These are phyloP conservation scores for Stomatorhinus walkeri DNA, from an alignment of 2,797 vertebrate genomes.

Conservation along the genomic window DNA sequence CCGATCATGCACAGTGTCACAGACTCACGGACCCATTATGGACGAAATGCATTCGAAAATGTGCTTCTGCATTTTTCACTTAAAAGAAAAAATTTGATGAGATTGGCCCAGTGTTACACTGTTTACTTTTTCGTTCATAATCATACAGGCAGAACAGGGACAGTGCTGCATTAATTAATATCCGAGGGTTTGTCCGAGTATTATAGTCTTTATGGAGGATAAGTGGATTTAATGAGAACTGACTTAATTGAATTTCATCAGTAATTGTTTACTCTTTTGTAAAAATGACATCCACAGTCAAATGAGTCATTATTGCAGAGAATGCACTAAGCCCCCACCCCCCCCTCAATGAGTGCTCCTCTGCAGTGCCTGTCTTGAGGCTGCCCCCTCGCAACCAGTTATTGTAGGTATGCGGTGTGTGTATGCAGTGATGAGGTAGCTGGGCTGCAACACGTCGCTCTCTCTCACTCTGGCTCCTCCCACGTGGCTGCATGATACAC, in stretches of 20 bases:
- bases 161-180: neutral
- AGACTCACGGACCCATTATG: neutral
- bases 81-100: neutral
- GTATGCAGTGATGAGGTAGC: constrained; percentile 35
- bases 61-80: neutral
- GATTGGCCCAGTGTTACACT: neutral
- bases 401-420: constrained; percentile 13
- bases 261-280: neutral
- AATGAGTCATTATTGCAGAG: neutral
- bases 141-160: neutral
- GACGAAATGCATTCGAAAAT: neutral
- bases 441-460: constrained; percentile 10
- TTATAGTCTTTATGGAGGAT: neutral
- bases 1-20: neutral
- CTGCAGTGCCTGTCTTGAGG: neutral
- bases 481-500: constrained; percentile 46
- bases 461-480: constrained; percentile 31
- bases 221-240: constrained; percentile 9
- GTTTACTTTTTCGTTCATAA: neutral
- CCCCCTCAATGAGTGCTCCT: neutral
- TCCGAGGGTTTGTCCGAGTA: neutral
- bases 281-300: neutral
- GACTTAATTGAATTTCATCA: neutral
- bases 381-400: neutral
- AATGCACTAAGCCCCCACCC: neutral